A percentile compares a stretch with the other conserved stretches of the same genome.
These are phyloP conservation scores for Leptinotarsa undecemlineata DNA, from an alignment of 1,140 invertebrate genomes.

Conservation along the genomic window DNA sequence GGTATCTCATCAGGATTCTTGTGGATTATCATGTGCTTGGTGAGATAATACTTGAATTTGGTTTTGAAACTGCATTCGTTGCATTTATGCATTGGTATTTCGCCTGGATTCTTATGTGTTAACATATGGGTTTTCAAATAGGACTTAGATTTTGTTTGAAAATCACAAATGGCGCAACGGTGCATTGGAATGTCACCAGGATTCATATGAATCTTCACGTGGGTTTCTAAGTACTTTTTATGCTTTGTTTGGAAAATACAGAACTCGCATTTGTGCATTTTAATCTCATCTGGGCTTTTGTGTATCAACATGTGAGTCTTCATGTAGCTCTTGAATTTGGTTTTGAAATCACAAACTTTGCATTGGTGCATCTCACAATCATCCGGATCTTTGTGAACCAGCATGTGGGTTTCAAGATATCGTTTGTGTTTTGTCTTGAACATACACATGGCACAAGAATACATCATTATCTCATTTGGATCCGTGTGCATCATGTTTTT, in stretches of 20 bases:
- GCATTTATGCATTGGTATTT: constrained; percentile 29
- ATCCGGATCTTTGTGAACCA: constrained; percentile 25
- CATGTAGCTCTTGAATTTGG: constrained; percentile 29
- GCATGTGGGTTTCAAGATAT: constrained; percentile 31
- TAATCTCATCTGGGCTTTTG: constrained; percentile 21
- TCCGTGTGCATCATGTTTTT: constrained; percentile 26
- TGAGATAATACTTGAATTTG: constrained; percentile 28
- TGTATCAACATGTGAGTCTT: constrained; percentile 28
- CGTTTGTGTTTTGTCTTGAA: constrained; percentile 33
- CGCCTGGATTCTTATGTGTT: constrained; percentile 22
- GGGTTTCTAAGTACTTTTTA: constrained; percentile 27
- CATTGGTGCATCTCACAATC: constrained; percentile 28
- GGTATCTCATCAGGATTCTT: constrained; percentile 26
- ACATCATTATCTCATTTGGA: constrained; percentile 24
- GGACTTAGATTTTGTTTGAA: constrained; percentile 29
- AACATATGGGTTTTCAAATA: constrained; percentile 30
- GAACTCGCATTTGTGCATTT: constrained; percentile 24
- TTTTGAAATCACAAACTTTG: constrained; percentile 26
- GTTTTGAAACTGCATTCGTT: constrained; percentile 25
- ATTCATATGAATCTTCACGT: constrained; percentile 30
- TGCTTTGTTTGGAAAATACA: constrained; percentile 30
- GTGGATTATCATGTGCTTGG: constrained; percentile 29
- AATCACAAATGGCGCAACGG: constrained; percentile 26
- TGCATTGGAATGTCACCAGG: constrained; percentile 25
- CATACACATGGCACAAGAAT: constrained; percentile 25